Conservation (phyloP, 2,113 vertebrate species). For the Puntigrus tetrazona region DNA sequence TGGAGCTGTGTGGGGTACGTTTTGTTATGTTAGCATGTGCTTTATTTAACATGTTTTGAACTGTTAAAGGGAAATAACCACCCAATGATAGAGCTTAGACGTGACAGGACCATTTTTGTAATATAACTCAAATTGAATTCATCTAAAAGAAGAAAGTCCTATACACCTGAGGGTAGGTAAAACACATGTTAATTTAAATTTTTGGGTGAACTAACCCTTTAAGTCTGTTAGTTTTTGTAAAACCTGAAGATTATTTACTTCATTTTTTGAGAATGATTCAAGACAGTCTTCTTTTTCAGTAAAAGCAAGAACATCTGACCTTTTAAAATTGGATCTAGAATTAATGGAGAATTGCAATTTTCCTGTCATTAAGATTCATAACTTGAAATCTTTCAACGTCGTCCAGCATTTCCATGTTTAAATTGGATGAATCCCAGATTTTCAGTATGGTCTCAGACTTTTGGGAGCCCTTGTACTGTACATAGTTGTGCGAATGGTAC, state of each 20-base stretch:
- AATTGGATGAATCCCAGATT: constrained; percentile 12
- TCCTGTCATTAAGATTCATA: not conserved
- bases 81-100: no score
- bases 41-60: no score
- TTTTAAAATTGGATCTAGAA: not conserved
- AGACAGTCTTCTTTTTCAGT: not conserved
- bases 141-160: no score
- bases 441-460: not conserved
- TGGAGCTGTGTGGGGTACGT: no score
- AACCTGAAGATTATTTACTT: not conserved
- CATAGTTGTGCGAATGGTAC: constrained; percentile 6
- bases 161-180: no score
- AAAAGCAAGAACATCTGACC: not conserved
- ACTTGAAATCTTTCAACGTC: not conserved
- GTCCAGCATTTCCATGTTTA: not conserved
- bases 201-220: no score
- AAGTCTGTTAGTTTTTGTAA: not conserved
- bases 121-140: no score
- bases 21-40: no score
- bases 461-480: not conserved
- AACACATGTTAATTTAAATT: no score
- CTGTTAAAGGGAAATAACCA: no score
- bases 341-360: not conserved
- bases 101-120: no score
- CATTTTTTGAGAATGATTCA: not conserved